phyloP scores from a whole-genome alignment of 2,113 vertebrate species.

The Amphilophus citrinellus region DNA sequence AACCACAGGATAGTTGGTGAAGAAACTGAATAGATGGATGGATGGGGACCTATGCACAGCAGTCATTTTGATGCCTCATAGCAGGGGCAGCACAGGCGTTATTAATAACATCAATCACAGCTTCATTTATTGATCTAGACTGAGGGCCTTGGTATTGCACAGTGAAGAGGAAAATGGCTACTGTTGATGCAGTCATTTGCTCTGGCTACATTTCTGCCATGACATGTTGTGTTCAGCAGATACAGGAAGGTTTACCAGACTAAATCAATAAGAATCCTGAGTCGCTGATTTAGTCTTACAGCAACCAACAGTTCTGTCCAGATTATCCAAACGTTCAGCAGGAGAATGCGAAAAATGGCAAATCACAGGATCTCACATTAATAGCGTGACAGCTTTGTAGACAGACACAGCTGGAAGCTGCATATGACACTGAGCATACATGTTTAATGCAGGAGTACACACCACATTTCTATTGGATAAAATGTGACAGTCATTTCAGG shows the following conservation, averaged over 20 bases:
- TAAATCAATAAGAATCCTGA: neutral
- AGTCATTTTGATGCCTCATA: neutral
- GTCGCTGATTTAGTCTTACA: neutral
- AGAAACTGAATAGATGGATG: neutral
- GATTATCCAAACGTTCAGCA: constrained; percentile 17
- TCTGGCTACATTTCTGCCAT: neutral
- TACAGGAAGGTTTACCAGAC: neutral
- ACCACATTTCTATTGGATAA: neutral
- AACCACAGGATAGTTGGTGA: neutral
- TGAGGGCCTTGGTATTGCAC: neutral
- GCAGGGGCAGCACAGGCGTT: neutral
- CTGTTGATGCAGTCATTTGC: neutral
- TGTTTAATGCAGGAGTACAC: neutral
- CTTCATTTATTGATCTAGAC: neutral
- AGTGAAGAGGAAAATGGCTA: too few species aligned
- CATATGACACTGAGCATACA: neutral
- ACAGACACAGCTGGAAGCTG: neutral
- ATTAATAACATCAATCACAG: neutral
- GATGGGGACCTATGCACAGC: neutral
- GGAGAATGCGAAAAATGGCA: constrained; percentile 28
- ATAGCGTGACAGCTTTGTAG: constrained; percentile 13
- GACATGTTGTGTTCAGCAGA: neutral
- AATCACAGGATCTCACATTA: constrained; percentile 18
- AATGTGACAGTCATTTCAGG: neutral
- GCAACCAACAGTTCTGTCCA: constrained; percentile 21